Percentiles rank a stretch among this genome's conserved stretches.
These are phyloP conservation scores for Trichogramma pretiosum DNA, from an alignment of 1,140 invertebrate genomes.

Conservation along the genomic window DNA sequence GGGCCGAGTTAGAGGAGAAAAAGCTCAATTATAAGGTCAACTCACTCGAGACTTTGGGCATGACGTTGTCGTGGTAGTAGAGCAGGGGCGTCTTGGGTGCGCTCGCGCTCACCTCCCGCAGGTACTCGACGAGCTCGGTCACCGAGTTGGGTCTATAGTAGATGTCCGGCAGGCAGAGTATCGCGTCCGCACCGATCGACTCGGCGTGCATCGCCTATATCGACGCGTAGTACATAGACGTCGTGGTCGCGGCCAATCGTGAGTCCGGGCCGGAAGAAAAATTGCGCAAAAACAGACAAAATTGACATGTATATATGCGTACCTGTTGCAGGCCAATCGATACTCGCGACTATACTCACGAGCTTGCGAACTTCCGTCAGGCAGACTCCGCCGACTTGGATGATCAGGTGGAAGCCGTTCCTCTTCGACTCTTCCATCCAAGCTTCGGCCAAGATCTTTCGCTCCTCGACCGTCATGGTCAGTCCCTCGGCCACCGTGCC, in stretches of 20 bases:
- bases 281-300: too few relatives aligned
- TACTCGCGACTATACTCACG: slow-evolving; percentile 43
- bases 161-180: slow-evolving; percentile 68
- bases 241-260: not conserved
- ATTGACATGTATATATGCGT: too few relatives aligned
- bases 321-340: too few relatives aligned
- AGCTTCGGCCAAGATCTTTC: slow-evolving; percentile 57
- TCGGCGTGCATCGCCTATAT: slow-evolving; percentile 66
- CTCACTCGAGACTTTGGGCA: slow-evolving; percentile 62
- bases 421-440: slow-evolving; percentile 54
- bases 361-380: slow-evolving; percentile 62
- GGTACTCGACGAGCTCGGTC: slow-evolving; percentile 58
- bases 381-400: slow-evolving; percentile 67
- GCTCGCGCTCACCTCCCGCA: slow-evolving; percentile 55
- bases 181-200: slow-evolving; percentile 54
- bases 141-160: slow-evolving; percentile 64
- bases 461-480: slow-evolving; percentile 58
- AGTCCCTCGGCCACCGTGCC: slow-evolving; percentile 74
- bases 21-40: not conserved
- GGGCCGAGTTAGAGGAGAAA: not conserved
- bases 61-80: slow-evolving; percentile 72
- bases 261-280: too few relatives aligned
- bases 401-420: slow-evolving; percentile 58
- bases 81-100: slow-evolving; percentile 69
- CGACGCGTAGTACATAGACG: not conserved